A percentile compares a stretch with the other conserved stretches of the same genome.
Evolutionary conservation across 2,797 vertebrate species (phyloP).

Genomic region (Dermochelys coriacea): DNA sequence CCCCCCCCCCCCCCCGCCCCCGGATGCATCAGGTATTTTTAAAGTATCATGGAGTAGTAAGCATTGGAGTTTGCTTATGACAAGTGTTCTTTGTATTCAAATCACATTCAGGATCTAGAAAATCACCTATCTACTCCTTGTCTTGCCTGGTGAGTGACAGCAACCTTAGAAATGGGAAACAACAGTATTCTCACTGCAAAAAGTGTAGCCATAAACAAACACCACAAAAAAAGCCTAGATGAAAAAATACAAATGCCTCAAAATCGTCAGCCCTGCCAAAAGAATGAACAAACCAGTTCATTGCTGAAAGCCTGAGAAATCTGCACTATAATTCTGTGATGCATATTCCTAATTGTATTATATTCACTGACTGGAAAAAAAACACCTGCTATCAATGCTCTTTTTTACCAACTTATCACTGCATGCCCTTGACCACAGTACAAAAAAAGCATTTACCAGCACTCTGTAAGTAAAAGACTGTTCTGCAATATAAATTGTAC

Average conservation of each 20-base stretch:
- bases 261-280: background rate
- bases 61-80: background rate
- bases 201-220: background rate
- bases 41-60: background rate
- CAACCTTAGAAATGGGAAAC: background rate
- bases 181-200: background rate
- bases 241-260: background rate
- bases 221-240: too few relatives aligned
- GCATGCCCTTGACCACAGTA: background rate
- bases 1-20: too few relatives aligned
- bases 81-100: background rate
- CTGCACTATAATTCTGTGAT: background rate
- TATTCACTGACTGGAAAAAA: background rate
- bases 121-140: background rate
- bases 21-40: too few relatives aligned
- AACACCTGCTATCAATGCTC: background rate
- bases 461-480: constrained; percentile 47
- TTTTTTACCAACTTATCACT: constrained; percentile 2
- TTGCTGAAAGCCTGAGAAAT: background rate
- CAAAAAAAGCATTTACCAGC: background rate
- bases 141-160: background rate
- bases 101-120: background rate
- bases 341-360: background rate
- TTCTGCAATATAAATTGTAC: constrained; percentile 33
- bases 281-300: background rate